Base-by-base conservation (phyloP, 1,140 invertebrate species). In the Drosophila trapezifrons region DNA sequence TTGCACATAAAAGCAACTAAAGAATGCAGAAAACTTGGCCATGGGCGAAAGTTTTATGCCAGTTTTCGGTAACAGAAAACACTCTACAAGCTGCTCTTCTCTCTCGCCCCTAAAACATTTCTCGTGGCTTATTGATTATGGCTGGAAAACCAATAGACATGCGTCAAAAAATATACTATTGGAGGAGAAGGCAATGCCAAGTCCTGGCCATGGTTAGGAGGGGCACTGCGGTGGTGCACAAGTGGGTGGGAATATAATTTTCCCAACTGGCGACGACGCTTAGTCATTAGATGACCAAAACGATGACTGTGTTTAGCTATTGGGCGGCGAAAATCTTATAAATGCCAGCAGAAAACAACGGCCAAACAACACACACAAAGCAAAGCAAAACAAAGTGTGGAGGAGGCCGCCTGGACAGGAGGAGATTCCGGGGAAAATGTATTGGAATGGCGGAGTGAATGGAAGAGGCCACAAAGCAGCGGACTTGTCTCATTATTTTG, bases 401-500 rank as follows among this genome's bases (percentile, higher is more conserved):
- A 56, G 38, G 38, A 40, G 8, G 54, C 29, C 29, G 49, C 29
- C 18, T 15, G 49, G 49, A n/a, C 51, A 37, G 29, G 9, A 0
- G 49, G 13, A 18, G 17, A 18, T 29, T 49, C 25, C 47, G 25
- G 47, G 22, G 1, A 49, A 49, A 29, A n/a, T 52, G 29, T 52
- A 20, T 35, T 18, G 49, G 29, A 35, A 17, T 9, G 20, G 52
- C 35, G 15, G 27, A 12, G 54, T 63, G 62, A 62, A 62, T 62
- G 58, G 58, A 43, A 46, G 58, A 32, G 59, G 42, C 29, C 15
- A 46, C 58, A 46, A 18, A 69, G 45, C 51, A 37, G 37, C 57
- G 65, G 66, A 78, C 64, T 75, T 82, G 83, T 82, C 83, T 87
- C 79, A 87, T 86, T 86, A 86, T 82, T 82, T 81, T 76, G 74